Evolutionary conservation across 1,140 invertebrate genomes (phyloP).

Genomic region (Listronotus bonariensis): DNA sequence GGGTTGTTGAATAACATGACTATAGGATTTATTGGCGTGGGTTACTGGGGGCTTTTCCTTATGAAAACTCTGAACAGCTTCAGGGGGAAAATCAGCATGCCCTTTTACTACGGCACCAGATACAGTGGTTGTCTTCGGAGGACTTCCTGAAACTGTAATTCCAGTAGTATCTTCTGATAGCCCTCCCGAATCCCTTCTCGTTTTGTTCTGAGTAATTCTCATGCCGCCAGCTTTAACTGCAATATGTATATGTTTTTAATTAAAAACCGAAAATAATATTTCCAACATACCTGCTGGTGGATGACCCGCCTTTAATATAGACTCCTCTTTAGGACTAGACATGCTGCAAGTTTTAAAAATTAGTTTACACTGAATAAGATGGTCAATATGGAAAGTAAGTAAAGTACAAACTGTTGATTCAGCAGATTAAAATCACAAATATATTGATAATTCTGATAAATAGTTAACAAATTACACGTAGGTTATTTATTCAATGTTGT

Average conservation of each 20-base stretch:
- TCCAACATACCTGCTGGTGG: slow-evolving; percentile 76
- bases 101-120: slow-evolving; percentile 80
- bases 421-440: no score
- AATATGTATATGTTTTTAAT: slow-evolving; percentile 38
- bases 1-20: slow-evolving; percentile 78
- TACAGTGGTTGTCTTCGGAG: slow-evolving; percentile 76
- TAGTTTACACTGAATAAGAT: no score
- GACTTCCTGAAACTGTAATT: slow-evolving; percentile 62
- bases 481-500: no score
- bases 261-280: not conserved
- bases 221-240: slow-evolving; percentile 90
- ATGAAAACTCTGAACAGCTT: slow-evolving; percentile 81
- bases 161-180: slow-evolving; percentile 54
- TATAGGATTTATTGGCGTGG: slow-evolving; percentile 62
- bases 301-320: slow-evolving; percentile 77
- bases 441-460: no score
- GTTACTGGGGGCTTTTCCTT: slow-evolving; percentile 72
- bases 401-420: no score
- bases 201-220: slow-evolving; percentile 88
- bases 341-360: slow-evolving; percentile 48
- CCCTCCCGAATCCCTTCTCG: slow-evolving; percentile 58
- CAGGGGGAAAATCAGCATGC: slow-evolving; percentile 84
- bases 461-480: no score
- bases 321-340: slow-evolving; percentile 64
- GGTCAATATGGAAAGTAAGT: no score